Conservation (phyloP, 1,140 invertebrate genomes). For the Campodea augens region DNA sequence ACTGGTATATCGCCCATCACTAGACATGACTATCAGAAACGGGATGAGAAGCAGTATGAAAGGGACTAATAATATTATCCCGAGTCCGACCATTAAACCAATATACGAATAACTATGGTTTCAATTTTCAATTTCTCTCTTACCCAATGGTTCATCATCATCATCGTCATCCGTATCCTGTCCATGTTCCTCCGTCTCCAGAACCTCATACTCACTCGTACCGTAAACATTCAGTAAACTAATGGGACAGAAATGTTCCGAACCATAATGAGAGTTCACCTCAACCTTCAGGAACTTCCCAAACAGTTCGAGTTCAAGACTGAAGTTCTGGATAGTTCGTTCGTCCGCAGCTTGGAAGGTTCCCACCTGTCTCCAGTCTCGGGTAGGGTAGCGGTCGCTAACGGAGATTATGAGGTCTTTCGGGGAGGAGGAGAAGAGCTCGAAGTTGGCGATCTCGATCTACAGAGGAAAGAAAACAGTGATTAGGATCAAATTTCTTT, state of each 20-base stretch:
- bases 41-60: too few relatives aligned
- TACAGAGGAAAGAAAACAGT: constrained; percentile 19
- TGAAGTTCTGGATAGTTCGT: constrained; percentile 70
- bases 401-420: constrained; percentile 72
- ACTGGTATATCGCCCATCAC: too few relatives aligned
- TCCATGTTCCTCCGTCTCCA: constrained; percentile 18
- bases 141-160: constrained; percentile 27
- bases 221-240: constrained; percentile 81
- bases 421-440: constrained; percentile 91
- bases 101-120: too few relatives aligned
- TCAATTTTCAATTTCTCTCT: too few relatives aligned
- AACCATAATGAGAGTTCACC: constrained; percentile 78
- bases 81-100: too few relatives aligned
- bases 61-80: too few relatives aligned
- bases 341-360: constrained; percentile 72
- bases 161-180: constrained; percentile 33
- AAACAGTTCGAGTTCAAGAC: constrained; percentile 56
- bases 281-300: constrained; percentile 83
- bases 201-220: constrained; percentile 71
- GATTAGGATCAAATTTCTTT: constrained; percentile 3
- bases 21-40: too few relatives aligned
- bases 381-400: constrained; percentile 73
- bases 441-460: constrained; percentile 92
- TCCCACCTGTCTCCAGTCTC: constrained; percentile 79
- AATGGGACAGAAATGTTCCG: constrained; percentile 93